phyloP scores from a whole-genome alignment of 2,888 invertebrate genomes.

The Hetaerina titia region DNA sequence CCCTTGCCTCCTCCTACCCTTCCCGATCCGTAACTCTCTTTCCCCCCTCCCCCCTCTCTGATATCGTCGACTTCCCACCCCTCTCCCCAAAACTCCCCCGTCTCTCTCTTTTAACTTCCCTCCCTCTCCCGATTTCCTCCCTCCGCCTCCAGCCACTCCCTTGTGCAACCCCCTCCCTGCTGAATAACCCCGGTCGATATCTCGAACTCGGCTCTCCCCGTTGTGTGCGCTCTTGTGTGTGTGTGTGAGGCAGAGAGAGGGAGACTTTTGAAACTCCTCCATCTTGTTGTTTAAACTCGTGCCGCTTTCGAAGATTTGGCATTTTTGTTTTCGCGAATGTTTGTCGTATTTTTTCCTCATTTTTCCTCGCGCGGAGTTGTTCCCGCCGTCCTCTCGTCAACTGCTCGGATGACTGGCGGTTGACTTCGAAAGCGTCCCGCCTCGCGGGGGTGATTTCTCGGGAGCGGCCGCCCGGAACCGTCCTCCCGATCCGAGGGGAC shows the following conservation, averaged over 20 bases:
- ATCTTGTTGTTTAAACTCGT: neutral
- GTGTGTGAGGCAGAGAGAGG: neutral
- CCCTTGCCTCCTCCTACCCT: neutral
- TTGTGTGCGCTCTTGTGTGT: neutral
- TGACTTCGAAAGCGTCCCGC: too few species aligned
- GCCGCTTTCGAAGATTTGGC: too few species aligned
- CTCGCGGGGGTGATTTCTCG: too few species aligned
- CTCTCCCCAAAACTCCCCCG: neutral
- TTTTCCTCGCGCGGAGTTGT: neutral
- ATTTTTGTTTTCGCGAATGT: neutral
- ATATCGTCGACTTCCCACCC: neutral
- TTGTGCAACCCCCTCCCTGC: neutral
- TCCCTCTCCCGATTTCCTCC: neutral
- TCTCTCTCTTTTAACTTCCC: neutral
- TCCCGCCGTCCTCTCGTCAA: too few species aligned
- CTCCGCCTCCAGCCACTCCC: neutral
- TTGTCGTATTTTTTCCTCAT: neutral
- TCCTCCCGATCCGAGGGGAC: too few species aligned
- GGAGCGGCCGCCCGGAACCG: too few species aligned
- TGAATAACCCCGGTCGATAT: conserved; percentile 46
- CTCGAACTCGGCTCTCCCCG: conserved; percentile 23
- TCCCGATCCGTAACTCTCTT: neutral
- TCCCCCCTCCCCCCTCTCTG: neutral
- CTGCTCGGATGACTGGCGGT: too few species aligned
- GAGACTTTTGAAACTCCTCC: neutral